Conservation (phyloP, 2,888 invertebrate genomes). For the Agrotis puta region DNA sequence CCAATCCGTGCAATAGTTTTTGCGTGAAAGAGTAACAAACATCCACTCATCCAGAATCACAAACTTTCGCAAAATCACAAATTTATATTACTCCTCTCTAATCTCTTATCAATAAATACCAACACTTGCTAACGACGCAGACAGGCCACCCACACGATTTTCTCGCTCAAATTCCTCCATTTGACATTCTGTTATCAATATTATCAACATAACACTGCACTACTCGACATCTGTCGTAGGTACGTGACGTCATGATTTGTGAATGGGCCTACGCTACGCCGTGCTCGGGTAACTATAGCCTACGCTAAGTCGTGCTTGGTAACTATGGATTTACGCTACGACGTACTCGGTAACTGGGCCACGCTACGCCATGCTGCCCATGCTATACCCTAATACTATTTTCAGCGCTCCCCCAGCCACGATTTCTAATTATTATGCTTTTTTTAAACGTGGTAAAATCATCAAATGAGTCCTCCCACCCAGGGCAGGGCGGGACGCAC, state of each 20-base stretch:
- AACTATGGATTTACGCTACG: constrained; percentile 28
- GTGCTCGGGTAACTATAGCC: neutral
- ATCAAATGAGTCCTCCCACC: no score
- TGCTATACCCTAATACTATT: constrained; percentile 18
- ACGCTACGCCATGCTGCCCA: neutral
- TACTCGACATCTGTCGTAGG: constrained; percentile 28
- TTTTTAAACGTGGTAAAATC: no score
- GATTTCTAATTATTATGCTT: constrained; percentile 3
- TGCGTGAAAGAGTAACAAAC: no score
- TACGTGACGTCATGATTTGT: constrained; percentile 40
- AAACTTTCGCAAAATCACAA: no score
- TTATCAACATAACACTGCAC: constrained; percentile 27
- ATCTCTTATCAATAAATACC: neutral
- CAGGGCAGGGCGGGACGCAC: no score
- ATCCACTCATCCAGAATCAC: no score
- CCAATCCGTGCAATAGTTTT: no score
- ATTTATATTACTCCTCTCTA: neutral
- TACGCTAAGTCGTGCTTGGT: neutral
- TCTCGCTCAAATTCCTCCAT: neutral
- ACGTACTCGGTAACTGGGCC: neutral
- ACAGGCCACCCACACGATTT: constrained; percentile 17
- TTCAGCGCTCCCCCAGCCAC: constrained; percentile 15
- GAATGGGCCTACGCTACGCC: constrained; percentile 44
- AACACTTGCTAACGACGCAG: neutral
- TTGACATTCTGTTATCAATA: constrained; percentile 34